A percentile compares a stretch with the other conserved stretches of the same genome.
phyloP scores from a whole-genome alignment of 2,113 vertebrate species.

The Peromyscus leucopus region DNA sequence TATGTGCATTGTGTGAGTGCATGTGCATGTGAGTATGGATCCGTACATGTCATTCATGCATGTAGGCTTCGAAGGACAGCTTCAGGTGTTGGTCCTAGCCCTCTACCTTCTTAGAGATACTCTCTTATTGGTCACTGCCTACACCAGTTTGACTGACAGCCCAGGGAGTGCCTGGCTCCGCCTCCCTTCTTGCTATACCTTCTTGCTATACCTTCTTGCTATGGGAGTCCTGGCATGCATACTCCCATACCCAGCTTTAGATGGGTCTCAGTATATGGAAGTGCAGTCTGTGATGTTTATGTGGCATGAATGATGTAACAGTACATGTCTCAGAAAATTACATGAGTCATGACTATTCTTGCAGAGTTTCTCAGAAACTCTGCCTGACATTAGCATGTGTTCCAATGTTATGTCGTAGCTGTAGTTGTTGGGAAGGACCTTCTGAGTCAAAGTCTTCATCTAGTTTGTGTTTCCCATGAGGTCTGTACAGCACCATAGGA shows the following conservation, averaged over 20 bases:
- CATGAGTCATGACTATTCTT: neutral
- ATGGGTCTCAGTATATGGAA: neutral
- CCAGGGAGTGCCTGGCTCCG: neutral
- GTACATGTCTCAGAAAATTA: neutral
- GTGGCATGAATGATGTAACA: neutral
- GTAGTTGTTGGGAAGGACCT: neutral
- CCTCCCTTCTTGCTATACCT: neutral
- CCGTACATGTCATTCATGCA: neutral
- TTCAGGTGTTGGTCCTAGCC: no score
- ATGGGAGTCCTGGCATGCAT: no score
- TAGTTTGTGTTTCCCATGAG: neutral
- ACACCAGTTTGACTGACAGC: neutral
- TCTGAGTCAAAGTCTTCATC: neutral
- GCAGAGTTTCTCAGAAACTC: neutral
- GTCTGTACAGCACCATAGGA: neutral
- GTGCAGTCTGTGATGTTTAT: neutral
- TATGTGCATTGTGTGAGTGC: neutral
- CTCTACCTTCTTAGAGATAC: neutral
- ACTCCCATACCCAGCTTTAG: no score
- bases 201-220: no score
- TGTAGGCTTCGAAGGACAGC: no score
- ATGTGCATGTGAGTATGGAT: neutral
- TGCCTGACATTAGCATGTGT: neutral
- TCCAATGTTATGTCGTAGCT: neutral
- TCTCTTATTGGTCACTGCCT: neutral